A percentile compares a stretch with the other conserved stretches of the same genome.
Conservation (phyloP, 2,888 invertebrate species). For the Herminia tarsipennalis region DNA sequence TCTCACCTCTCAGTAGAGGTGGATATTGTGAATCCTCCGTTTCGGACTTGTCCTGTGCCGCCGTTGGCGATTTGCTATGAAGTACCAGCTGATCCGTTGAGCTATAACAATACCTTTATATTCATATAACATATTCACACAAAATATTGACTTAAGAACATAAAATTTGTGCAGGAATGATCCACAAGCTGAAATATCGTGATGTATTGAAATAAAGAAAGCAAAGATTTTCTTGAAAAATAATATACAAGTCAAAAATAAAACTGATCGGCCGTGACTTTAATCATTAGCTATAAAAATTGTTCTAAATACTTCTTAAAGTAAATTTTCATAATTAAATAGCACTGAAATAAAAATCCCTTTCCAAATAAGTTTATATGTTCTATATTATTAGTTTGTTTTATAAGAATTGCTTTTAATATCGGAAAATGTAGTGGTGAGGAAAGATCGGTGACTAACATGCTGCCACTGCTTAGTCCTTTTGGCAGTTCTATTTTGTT, state of each 20-base stretch:
- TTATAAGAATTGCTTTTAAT: slow-evolving; percentile 23
- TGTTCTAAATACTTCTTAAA: background rate
- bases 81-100: slow-evolving; percentile 74
- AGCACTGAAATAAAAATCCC: slow-evolving; percentile 3
- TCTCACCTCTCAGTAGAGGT: slow-evolving; percentile 81
- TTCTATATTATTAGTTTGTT: slow-evolving; percentile 29
- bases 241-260: too few relatives aligned
- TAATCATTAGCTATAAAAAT: too few relatives aligned
- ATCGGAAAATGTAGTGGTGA: slow-evolving; percentile 20
- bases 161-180: slow-evolving; percentile 13
- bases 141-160: background rate
- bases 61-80: slow-evolving; percentile 83
- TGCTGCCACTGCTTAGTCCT: slow-evolving; percentile 56
- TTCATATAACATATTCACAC: background rate
- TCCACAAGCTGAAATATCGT: slow-evolving; percentile 6
- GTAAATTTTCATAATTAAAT: too few relatives aligned
- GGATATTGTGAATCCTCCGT: slow-evolving; percentile 81
- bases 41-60: slow-evolving; percentile 65
- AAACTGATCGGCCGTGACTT: too few relatives aligned
- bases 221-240: background rate
- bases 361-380: slow-evolving; percentile 14
- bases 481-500: slow-evolving; percentile 47
- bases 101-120: slow-evolving; percentile 57
- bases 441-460: slow-evolving; percentile 42
- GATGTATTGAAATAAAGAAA: slow-evolving; percentile 4